Conservation (phyloP, 1,140 invertebrate species). For the Eubasilissa regina region DNA sequence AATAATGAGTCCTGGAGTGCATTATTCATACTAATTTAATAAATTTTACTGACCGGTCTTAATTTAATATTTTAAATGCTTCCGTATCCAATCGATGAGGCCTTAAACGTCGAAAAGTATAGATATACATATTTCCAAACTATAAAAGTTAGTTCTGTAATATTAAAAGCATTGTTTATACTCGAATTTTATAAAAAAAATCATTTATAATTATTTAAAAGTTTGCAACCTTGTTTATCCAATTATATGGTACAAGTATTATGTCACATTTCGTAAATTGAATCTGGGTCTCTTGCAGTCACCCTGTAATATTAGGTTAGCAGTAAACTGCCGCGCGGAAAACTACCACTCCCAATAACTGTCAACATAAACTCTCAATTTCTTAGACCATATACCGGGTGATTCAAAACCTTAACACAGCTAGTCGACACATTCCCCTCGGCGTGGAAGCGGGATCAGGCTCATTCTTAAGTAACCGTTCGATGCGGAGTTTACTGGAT, state of each 20-base stretch:
- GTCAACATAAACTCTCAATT: slow-evolving; percentile 54
- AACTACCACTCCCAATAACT: slow-evolving; percentile 51
- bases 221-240: not conserved
- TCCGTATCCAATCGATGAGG: too few relatives aligned
- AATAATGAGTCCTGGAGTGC: too few relatives aligned
- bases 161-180: too few relatives aligned
- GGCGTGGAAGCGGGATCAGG: slow-evolving; percentile 12
- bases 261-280: slow-evolving; percentile 27
- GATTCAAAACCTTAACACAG: slow-evolving; percentile 51
- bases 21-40: too few relatives aligned
- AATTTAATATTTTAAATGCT: too few relatives aligned
- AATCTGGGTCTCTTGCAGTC: slow-evolving; percentile 39
- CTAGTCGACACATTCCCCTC: slow-evolving; percentile 33
- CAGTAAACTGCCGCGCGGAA: slow-evolving; percentile 41
- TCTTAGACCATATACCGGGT: slow-evolving; percentile 52
- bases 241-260: not conserved
- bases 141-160: too few relatives aligned
- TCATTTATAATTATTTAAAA: not conserved
- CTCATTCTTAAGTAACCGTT: slow-evolving; percentile 11
- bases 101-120: too few relatives aligned
- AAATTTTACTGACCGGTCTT: too few relatives aligned
- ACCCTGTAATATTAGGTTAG: slow-evolving; percentile 40
- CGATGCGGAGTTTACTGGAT: not conserved
- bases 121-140: too few relatives aligned
- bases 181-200: not conserved